Percentiles rank a stretch among this genome's conserved stretches.
These are phyloP conservation scores for Cherax quadricarinatus DNA, from an alignment of 1,140 invertebrate genomes.

Conservation along the genomic window DNA sequence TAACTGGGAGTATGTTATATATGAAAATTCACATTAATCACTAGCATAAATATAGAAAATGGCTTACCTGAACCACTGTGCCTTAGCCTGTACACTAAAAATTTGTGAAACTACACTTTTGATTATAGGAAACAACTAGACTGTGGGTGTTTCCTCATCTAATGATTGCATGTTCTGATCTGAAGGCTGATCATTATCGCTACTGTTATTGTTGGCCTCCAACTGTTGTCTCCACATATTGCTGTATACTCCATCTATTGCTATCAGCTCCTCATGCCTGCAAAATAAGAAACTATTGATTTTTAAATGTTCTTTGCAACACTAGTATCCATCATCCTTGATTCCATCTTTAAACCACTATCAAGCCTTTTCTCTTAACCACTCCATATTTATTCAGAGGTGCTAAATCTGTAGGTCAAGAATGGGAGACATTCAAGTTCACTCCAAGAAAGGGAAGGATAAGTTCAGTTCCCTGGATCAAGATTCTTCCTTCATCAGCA, in stretches of 20 bases:
- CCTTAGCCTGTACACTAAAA: background rate
- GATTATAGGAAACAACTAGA: background rate
- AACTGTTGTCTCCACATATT: constrained; percentile 94
- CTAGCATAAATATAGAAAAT: background rate
- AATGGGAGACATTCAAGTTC: no score
- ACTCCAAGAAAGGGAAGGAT: no score
- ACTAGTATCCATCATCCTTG: no score
- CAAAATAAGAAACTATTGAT: constrained; percentile 69
- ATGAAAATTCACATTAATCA: background rate
- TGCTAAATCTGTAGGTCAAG: no score
- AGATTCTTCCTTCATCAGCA: no score
- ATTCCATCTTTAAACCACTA: no score
- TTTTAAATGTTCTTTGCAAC: no score
- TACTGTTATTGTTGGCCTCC: constrained; percentile 79
- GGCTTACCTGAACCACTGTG: background rate
- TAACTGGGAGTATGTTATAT: no score
- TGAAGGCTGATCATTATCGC: background rate
- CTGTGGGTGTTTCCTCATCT: background rate
- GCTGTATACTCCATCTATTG: constrained; percentile 84
- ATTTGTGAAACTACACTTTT: no score
- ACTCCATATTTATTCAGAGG: no score
- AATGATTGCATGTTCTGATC: background rate
- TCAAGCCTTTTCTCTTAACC: no score
- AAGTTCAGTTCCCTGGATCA: no score
- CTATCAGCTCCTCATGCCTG: constrained; percentile 88